These are phyloP conservation scores for Lacanobia oleracea DNA, from an alignment of 2,888 invertebrate species.

Conservation along the genomic window DNA sequence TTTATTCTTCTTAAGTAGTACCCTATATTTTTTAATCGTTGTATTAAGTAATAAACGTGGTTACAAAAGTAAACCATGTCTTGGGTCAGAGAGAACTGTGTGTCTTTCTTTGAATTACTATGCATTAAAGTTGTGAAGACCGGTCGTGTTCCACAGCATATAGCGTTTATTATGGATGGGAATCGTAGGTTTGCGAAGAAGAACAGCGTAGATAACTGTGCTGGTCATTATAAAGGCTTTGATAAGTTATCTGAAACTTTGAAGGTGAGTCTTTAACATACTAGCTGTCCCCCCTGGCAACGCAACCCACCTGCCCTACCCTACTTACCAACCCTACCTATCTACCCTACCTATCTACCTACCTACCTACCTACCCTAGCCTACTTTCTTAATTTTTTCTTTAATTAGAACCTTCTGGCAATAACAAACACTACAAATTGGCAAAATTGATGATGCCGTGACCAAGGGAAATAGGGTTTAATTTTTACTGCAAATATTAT, in stretches of 20 bases:
- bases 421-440: too few species aligned
- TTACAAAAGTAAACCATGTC: slow-evolving; percentile 75
- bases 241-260: slow-evolving; percentile 95
- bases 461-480: too few species aligned
- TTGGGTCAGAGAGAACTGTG: slow-evolving; percentile 95
- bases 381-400: too few species aligned
- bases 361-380: too few species aligned
- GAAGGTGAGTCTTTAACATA: slow-evolving; percentile 84
- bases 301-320: too few species aligned
- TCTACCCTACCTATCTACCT: too few species aligned
- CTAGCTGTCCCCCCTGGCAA: too few species aligned
- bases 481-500: too few species aligned
- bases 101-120: slow-evolving; percentile 94
- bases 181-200: slow-evolving; percentile 98
- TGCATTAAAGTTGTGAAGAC: slow-evolving; percentile 93
- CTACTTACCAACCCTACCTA: too few species aligned
- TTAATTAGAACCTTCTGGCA: too few species aligned
- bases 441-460: too few species aligned
- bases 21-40: not conserved
- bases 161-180: slow-evolving; percentile 99
- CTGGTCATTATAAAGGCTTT: slow-evolving; percentile 96
- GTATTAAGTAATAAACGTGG: not conserved
- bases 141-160: slow-evolving; percentile 96
- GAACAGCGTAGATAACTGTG: slow-evolving; percentile 93
- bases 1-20: not conserved